Evolutionary conservation across 2,797 vertebrate species (phyloP), one percentile per base, ranked within the genome.

Genomic region (Mormyrus hasselquistii): DNA sequence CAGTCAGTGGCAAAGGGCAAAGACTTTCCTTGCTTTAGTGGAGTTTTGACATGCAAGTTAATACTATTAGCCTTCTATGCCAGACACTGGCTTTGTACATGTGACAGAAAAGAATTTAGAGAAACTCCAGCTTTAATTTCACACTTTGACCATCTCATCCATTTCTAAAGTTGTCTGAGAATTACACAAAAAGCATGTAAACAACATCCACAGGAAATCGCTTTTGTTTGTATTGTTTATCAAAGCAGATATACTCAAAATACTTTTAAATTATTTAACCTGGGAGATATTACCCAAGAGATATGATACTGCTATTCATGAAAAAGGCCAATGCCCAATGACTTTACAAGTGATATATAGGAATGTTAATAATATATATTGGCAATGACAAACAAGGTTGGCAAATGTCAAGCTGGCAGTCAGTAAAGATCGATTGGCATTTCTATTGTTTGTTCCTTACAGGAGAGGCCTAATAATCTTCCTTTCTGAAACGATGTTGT

Each of bases 341-440:
- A 84, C 44, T 90, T 47, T 9, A 25, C 62, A 38, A 6, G 76
- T 85, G 6, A 84, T 82, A 90, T 89, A 90, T 88, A 90, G 87
- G 91, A 91, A 87, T 91, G 91, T 93, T 91, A 90, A 93, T 93
- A 93, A 92, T 91, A 92, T 62, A 92, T 93, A 93, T 93, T 93
- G 92, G 88, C 91, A 91, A 93, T 92, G 92, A 93, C 91, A 92
- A 89, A 89, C 89, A 91, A 92, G 92, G 91, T 92, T 92, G 89
- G 89, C 87, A 90, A 92, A 93, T 93, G 92, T 93, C 93, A 92
- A 88, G 89, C 88, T 50, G 89, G 85, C 87, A 50, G 87, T 53
- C 89, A n/a, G 50, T 69, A 94, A 89, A 91, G 91, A 91, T 91
- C 90, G 89, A 85, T 73, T 88, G 85, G 89, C 92, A 82, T 76